These are phyloP conservation scores for Apodemus agrarius DNA, from an alignment of 2,797 vertebrate genomes.

Conservation along the genomic window DNA sequence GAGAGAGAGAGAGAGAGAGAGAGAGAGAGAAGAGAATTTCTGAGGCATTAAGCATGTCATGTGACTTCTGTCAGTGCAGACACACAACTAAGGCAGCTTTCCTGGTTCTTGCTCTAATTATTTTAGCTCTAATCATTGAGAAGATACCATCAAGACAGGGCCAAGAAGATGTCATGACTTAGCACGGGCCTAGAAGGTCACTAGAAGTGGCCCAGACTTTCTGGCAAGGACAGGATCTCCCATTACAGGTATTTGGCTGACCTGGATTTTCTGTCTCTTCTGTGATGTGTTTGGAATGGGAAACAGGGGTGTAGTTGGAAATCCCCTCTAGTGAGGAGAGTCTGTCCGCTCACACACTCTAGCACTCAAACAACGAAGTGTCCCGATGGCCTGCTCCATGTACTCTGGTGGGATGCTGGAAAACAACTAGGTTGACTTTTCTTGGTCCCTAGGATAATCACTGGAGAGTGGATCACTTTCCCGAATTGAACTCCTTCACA, in stretches of 20 bases:
- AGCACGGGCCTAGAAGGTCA: neutral
- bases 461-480: neutral
- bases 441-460: neutral
- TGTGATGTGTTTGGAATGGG: neutral
- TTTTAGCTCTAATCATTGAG: neutral
- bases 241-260: neutral
- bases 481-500: accelerated
- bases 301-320: neutral
- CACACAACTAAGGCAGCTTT: neutral
- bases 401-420: neutral
- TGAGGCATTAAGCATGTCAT: neutral
- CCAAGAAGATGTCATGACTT: neutral
- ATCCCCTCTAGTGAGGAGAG: neutral
- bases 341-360: neutral
- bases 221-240: neutral
- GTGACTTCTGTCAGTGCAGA: neutral
- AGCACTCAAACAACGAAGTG: neutral
- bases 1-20: too few species aligned
- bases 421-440: neutral
- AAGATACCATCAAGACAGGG: neutral
- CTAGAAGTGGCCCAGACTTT: neutral
- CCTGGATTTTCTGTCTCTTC: neutral
- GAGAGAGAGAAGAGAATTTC: too few species aligned
- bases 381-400: neutral
- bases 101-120: neutral